Percentiles rank a stretch among this genome's conserved stretches.
These are phyloP conservation scores for Lateolabrax maculatus DNA, from an alignment of 2,797 vertebrate genomes.

Conservation along the genomic window DNA sequence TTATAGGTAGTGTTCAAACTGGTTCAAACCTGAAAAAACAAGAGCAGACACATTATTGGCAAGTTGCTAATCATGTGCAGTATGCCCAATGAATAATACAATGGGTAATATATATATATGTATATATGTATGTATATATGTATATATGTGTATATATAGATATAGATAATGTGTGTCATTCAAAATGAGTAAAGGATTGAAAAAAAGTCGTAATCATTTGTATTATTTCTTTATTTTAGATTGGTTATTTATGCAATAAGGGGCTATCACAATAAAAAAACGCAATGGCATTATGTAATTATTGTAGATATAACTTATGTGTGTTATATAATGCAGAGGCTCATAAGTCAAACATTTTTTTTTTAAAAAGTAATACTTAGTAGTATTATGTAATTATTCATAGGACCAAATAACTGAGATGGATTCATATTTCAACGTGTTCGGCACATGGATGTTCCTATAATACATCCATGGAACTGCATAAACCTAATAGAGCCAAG, in stretches of 20 bases:
- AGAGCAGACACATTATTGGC: background rate
- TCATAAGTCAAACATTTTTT: background rate
- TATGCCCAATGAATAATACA: background rate
- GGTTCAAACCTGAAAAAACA: too few relatives aligned
- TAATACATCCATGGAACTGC: too few relatives aligned
- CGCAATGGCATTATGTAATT: too few relatives aligned
- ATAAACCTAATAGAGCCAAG: background rate
- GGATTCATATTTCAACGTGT: background rate
- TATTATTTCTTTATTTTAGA: background rate
- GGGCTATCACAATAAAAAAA: too few relatives aligned
- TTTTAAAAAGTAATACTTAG: background rate
- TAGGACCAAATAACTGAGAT: background rate
- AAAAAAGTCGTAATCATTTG: too few relatives aligned
- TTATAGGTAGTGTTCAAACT: background rate
- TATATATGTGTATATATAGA: too few relatives aligned
- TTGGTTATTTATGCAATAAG: background rate
- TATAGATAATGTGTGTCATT: background rate
- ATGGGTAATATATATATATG: too few relatives aligned
- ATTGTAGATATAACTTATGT: too few relatives aligned
- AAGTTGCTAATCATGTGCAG: background rate
- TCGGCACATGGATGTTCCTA: too few relatives aligned
- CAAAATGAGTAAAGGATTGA: background rate
- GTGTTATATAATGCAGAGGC: background rate
- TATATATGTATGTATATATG: too few relatives aligned
- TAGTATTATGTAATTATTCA: background rate